These are phyloP conservation scores for Cryptus viduatorius DNA, from an alignment of 2,888 invertebrate species.

Conservation along the genomic window DNA sequence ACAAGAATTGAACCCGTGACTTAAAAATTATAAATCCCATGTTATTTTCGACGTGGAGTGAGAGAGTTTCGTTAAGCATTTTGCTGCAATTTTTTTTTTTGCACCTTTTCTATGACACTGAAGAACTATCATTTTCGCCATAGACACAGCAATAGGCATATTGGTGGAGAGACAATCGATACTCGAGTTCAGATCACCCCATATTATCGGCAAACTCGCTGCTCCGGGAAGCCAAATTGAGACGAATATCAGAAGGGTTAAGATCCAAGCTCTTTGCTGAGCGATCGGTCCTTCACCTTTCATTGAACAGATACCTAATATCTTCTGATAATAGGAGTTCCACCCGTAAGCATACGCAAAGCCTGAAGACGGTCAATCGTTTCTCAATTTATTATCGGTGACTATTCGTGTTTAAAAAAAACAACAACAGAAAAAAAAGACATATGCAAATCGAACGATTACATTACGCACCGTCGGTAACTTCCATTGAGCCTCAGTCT, in stretches of 20 bases:
- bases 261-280: conserved; percentile 61
- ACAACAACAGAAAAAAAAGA: neutral
- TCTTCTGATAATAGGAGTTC: conserved; percentile 71
- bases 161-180: conserved; percentile 75
- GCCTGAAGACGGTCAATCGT: conserved; percentile 51
- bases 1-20: conserved; percentile 52
- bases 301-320: conserved; percentile 69
- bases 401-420: neutral
- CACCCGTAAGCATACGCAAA: conserved; percentile 70
- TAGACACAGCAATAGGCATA: conserved; percentile 71
- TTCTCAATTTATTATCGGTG: neutral
- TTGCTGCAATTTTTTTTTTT: conserved; percentile 21
- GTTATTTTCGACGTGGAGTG: neutral
- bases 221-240: conserved; percentile 65
- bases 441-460: neutral
- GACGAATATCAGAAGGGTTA: conserved; percentile 41
- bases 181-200: conserved; percentile 70
- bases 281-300: conserved; percentile 49
- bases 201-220: conserved; percentile 62
- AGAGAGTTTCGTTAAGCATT: neutral
- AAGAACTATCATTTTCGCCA: conserved; percentile 71
- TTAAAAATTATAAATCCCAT: conserved; percentile 33
- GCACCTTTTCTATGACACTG: conserved; percentile 73
- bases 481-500: conserved; percentile 39
- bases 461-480: conserved; percentile 26